phyloP scores from a whole-genome alignment of 2,888 invertebrate genomes.

The Heliconius sara region DNA sequence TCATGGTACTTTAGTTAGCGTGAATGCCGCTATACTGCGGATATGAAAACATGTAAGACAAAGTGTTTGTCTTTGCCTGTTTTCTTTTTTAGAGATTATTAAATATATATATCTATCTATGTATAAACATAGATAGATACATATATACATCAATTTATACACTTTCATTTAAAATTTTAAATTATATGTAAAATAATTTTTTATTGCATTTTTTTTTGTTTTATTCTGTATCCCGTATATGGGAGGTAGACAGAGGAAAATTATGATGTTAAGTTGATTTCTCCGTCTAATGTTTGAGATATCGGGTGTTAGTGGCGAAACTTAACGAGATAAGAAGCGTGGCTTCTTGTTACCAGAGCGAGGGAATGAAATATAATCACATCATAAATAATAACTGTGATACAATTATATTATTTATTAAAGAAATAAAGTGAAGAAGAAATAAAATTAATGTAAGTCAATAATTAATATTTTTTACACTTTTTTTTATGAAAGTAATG shows the following conservation, averaged over 20 bases:
- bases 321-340: too few relatives aligned
- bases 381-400: too few relatives aligned
- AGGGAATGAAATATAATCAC: too few relatives aligned
- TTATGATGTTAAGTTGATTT: neutral
- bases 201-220: neutral
- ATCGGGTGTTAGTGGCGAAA: neutral
- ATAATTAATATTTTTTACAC: too few relatives aligned
- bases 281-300: neutral
- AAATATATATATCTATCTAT: neutral
- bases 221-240: neutral
- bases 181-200: neutral
- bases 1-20: slow-evolving; percentile 10
- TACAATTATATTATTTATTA: too few relatives aligned
- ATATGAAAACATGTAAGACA: slow-evolving; percentile 5
- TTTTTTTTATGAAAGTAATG: too few relatives aligned
- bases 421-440: too few relatives aligned
- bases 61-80: neutral
- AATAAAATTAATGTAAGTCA: too few relatives aligned
- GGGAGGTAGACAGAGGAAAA: neutral
- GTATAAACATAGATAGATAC: neutral
- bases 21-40: neutral
- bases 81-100: neutral
- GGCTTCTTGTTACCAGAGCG: too few relatives aligned
- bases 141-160: neutral
- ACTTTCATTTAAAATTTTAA: neutral